phyloP scores from a whole-genome alignment of 2,113 vertebrate species.

The Charina bottae region DNA sequence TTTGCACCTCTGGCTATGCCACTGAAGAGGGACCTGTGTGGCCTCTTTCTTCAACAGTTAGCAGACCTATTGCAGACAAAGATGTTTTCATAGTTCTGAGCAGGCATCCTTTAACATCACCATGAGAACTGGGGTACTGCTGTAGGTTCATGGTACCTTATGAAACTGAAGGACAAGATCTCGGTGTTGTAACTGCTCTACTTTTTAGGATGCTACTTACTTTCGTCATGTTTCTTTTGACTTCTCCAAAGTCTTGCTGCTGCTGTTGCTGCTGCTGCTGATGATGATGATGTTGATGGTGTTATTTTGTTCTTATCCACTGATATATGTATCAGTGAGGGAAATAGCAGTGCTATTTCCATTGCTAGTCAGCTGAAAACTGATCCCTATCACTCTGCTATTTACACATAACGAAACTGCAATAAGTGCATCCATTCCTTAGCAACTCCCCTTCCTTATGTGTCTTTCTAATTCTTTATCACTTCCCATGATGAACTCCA shows the following conservation, averaged over 20 bases:
- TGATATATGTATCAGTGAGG: not conserved
- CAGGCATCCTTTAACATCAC: not conserved
- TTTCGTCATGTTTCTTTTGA: not conserved
- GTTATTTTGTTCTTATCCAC: not conserved
- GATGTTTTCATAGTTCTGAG: not conserved
- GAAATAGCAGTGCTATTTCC: not conserved
- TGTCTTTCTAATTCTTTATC: conserved; percentile 66
- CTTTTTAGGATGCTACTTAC: not conserved
- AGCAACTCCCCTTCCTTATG: conserved; percentile 55
- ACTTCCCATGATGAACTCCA: conserved; percentile 56
- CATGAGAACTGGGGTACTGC: not conserved
- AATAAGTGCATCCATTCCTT: conserved; percentile 52
- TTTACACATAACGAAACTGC: conserved; percentile 44
- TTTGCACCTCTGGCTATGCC: not conserved
- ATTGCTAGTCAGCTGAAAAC: not conserved
- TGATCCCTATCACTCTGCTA: conserved; percentile 19
- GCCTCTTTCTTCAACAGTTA: not conserved
- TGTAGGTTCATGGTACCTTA: not conserved
- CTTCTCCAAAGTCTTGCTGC: not conserved
- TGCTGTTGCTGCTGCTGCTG: too few relatives aligned
- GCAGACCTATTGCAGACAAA: not conserved
- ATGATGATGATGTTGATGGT: too few relatives aligned
- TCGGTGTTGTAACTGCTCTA: not conserved
- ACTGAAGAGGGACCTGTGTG: not conserved
- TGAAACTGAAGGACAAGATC: not conserved